A percentile compares a stretch with the other conserved stretches of the same genome.
These are phyloP conservation scores for Xerus rutilus DNA, from an alignment of 2,797 vertebrate genomes.

Conservation along the genomic window DNA sequence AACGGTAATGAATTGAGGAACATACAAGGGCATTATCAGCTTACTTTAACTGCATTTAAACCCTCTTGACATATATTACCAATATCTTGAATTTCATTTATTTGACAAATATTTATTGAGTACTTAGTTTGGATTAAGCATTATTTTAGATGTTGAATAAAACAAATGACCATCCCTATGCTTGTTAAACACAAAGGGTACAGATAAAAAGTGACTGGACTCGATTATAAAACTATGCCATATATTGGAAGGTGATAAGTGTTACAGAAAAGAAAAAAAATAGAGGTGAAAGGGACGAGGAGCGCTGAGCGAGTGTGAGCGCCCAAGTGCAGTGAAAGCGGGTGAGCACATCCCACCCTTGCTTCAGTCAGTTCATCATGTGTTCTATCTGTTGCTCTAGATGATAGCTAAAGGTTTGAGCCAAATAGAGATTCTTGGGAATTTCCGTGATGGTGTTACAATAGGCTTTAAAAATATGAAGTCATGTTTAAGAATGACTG, in stretches of 20 bases:
- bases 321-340: not conserved
- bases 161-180: not conserved
- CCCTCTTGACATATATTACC: not conserved
- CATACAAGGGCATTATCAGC: not conserved
- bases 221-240: not conserved
- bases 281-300: not conserved
- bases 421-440: slow-evolving; percentile 8
- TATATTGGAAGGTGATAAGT: not conserved
- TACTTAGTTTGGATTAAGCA: not conserved
- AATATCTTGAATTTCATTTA: not conserved
- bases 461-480: slow-evolving; percentile 73
- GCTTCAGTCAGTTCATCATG: not conserved
- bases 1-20: not conserved
- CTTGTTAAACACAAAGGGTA: not conserved
- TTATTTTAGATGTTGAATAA: not conserved
- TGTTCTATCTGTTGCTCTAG: slow-evolving; percentile 15
- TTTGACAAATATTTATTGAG: not conserved
- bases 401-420: slow-evolving; percentile 3
- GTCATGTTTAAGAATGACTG: slow-evolving; percentile 83
- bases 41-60: not conserved
- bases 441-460: slow-evolving; percentile 58
- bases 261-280: not conserved
- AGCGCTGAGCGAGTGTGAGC: not conserved
- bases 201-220: not conserved
- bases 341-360: not conserved